Base-by-base conservation (phyloP, 2,113 vertebrate species). In the Laterallus jamaicensis region DNA sequence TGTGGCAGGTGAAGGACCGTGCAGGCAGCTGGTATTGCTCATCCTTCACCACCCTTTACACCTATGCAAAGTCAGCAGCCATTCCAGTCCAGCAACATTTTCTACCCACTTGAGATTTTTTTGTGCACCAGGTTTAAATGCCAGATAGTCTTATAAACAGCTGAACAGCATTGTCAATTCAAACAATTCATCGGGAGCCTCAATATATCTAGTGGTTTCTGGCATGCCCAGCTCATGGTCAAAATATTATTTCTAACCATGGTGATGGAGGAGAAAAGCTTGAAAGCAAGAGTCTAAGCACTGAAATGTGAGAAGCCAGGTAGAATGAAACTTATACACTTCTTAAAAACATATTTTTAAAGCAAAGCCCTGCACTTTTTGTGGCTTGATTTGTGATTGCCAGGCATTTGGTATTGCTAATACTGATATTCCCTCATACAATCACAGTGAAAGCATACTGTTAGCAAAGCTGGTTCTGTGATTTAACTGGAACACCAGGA, bases 41-140 rank as follows among this genome's bases (percentile, higher is more conserved):
- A 66, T 70, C 44, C 75, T 87, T 89, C 59, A 32, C 47, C 0
- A 3, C 47, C 24, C 14, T 63, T 85, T 90, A 75, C 64, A 81
- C 88, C 82, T 96, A 47, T 75, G 35, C 62, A 74, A 83, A 56
- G 37, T 73, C 89, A 64, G 50, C 85, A 60, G n/a, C 60, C 31
- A 28, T 90, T 90, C 93, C 31, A 19, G 80, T 78, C 88, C 29
- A 16, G 55, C 84, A 66, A 60, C 70, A 85, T 94, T 95, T 94
- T 90, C 74, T 68, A 54, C 26, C 29, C 81, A 73, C 73, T 79
- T 84, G 39, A 67, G 56, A 69, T 76, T 67, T 73, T 95, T 85
- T 66, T 47, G 25, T 68, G 26, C 28, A 18, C 15, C 1, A 4
- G 6, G 15, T 75, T 90, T 82, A 83, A 93, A 92, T 93, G 66